Percentiles rank a stretch among this genome's conserved stretches.
phyloP scores from a whole-genome alignment of 2,797 vertebrate genomes.

The Geotrypetes seraphini region DNA sequence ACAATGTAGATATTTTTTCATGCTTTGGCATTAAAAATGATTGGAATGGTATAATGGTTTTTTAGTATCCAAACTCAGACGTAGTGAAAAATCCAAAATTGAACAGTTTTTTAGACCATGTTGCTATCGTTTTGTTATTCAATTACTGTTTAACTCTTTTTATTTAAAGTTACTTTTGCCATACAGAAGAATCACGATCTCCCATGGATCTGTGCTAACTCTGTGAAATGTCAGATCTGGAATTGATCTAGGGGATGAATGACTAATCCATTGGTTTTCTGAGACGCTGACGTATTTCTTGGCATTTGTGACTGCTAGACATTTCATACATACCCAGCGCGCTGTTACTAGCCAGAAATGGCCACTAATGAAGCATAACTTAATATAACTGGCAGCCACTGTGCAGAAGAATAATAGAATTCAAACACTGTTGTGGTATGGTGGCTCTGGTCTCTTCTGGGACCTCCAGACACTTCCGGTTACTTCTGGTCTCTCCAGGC shows the following conservation, averaged over 20 bases:
- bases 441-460: too few species aligned
- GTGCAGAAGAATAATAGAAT: too few species aligned
- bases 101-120: too few species aligned
- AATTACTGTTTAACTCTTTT: slow-evolving; percentile 16
- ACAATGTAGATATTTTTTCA: slow-evolving; percentile 34
- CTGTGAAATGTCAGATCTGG: slow-evolving; percentile 42
- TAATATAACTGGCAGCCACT: slow-evolving; percentile 3
- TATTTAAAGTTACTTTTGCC: neutral
- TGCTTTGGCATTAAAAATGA: slow-evolving; percentile 5
- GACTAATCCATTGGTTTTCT: slow-evolving; percentile 43
- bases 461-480: too few species aligned
- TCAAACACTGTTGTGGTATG: too few species aligned
- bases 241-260: slow-evolving; percentile 33
- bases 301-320: slow-evolving; percentile 52
- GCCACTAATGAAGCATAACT: slow-evolving; percentile 7
- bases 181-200: slow-evolving; percentile 16
- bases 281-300: slow-evolving; percentile 41
- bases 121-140: slow-evolving; percentile 7
- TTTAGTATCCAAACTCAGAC: too few species aligned
- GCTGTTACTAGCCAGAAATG: slow-evolving; percentile 26
- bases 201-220: slow-evolving; percentile 28
- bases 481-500: too few species aligned
- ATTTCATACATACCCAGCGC: too few species aligned
- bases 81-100: too few species aligned
- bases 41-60: too few species aligned